A percentile compares a stretch with the other conserved stretches of the same genome.
These are phyloP conservation scores for Mormyrops attenuatus DNA, from an alignment of 2,797 vertebrate species.

Conservation along the genomic window DNA sequence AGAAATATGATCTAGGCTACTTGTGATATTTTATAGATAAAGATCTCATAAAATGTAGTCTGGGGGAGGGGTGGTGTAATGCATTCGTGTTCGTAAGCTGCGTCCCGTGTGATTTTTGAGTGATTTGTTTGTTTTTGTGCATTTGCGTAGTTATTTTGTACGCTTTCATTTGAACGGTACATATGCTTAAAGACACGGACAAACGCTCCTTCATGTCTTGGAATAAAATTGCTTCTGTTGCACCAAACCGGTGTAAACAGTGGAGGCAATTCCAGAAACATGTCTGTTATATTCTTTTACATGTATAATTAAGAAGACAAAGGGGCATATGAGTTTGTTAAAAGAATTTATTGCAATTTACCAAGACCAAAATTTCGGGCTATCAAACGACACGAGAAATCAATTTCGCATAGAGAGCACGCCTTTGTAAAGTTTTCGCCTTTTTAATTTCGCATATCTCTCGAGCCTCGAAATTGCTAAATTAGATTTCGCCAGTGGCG, in stretches of 20 bases:
- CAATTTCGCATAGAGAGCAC: constrained; percentile 56
- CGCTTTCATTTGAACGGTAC: not conserved
- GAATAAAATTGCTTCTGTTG: constrained; percentile 29
- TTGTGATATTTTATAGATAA: not conserved
- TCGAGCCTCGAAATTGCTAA: constrained; percentile 60
- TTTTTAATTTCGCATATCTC: constrained; percentile 59
- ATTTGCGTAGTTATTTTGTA: constrained; percentile 34
- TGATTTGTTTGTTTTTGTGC: constrained; percentile 37
- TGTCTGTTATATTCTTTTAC: not conserved
- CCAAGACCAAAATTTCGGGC: not conserved
- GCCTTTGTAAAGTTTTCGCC: constrained; percentile 55
- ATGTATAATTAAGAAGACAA: constrained; percentile 57
- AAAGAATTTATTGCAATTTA: not conserved
- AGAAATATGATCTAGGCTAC: not conserved
- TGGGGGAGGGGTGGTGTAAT: constrained; percentile 46
- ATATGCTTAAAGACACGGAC: not conserved
- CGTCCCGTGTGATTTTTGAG: constrained; percentile 29
- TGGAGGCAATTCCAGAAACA: not conserved
- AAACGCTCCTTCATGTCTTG: constrained; percentile 30
- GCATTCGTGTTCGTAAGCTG: not conserved
- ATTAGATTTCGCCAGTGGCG: constrained; percentile 64
- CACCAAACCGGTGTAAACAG: not conserved
- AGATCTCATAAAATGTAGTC: constrained; percentile 19
- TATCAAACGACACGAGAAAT: constrained; percentile 61
- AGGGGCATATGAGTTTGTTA: constrained; percentile 34